Base-by-base conservation (phyloP, 2,113 vertebrate species). In the Aspiorhynchus laticeps region DNA sequence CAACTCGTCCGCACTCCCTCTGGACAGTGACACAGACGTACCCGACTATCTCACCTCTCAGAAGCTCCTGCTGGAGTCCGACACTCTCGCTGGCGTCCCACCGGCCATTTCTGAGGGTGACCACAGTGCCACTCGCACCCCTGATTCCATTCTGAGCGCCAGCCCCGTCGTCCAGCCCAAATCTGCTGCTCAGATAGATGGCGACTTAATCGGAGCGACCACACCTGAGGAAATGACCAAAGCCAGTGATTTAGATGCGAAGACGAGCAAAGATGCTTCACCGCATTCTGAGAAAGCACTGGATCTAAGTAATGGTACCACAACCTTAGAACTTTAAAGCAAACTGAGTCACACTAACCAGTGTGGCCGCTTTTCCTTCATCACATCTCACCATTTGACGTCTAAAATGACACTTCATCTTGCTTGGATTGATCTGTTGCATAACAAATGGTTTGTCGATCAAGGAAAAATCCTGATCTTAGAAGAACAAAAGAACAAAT, bases 1-100 rank as follows among this genome's bases (percentile, higher is more conserved):
- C 79, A 91, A 85, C 75, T 71, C 0, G 41, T 90, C 92, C 0
- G 88, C 83, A 7, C 85, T 93, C 48, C 94, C 94, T 0, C 76
- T 93, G 53, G 95, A 95, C 93, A 95, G 94, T 10, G 95, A 95
- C 91, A 93, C 94, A 0, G 94, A 95, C 0, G 88, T 48, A 0
- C 91, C 71, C 2, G 89, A 86, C 83, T 93, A 92, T 80, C 93
- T 90, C 69, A 89, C 92, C 71, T 94, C 94, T 83, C 89, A 92
- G 89, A 93, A 93, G 86, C 90, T 90, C 11, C 92, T 94, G 3
- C 87, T 94, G 63, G 92, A 94, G 19, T 91, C 92, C 9, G 86
- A 87, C 76, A 84, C 92, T 0, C 90, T 91, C 17, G 31, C 91
- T 46, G 92, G 85, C 1, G 31, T 15, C 5, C 84, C 90, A n/a